A percentile compares a stretch with the other conserved stretches of the same genome.
Conservation (phyloP, 64 coral and sea anemone species). For the Hydrozoanthus tunicans region DNA sequence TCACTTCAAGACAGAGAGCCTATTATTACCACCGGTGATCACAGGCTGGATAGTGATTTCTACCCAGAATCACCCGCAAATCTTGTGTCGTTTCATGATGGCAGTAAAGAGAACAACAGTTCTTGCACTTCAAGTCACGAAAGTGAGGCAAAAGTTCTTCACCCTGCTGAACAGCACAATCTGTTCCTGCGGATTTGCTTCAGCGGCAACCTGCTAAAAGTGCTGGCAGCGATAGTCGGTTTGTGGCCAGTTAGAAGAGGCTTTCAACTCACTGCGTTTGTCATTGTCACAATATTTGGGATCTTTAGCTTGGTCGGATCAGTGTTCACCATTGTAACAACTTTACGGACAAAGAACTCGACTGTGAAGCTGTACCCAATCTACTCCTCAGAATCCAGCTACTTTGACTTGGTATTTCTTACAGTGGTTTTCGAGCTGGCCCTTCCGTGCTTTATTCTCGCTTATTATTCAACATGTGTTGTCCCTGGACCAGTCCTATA, state of each 20-base stretch:
- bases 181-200: background rate
- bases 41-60: too few species aligned
- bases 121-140: too few species aligned
- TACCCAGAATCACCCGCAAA: too few species aligned
- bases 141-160: too few species aligned
- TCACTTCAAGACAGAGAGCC: too few species aligned
- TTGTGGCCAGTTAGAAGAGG: background rate
- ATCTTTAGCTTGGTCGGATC: background rate
- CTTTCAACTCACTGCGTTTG: background rate
- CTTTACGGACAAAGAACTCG: too few species aligned
- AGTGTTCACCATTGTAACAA: too few species aligned
- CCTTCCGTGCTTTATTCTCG: background rate
- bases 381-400: background rate
- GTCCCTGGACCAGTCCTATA: background rate
- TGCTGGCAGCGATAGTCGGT: background rate
- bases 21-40: too few species aligned
- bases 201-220: background rate
- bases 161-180: too few species aligned
- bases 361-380: background rate
- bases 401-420: background rate
- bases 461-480: background rate
- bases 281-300: background rate
- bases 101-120: too few species aligned
- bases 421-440: background rate
- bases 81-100: too few species aligned